Evolutionary conservation across 2,797 vertebrate species (phyloP).

Genomic region (Amazonetta brasiliensis): DNA sequence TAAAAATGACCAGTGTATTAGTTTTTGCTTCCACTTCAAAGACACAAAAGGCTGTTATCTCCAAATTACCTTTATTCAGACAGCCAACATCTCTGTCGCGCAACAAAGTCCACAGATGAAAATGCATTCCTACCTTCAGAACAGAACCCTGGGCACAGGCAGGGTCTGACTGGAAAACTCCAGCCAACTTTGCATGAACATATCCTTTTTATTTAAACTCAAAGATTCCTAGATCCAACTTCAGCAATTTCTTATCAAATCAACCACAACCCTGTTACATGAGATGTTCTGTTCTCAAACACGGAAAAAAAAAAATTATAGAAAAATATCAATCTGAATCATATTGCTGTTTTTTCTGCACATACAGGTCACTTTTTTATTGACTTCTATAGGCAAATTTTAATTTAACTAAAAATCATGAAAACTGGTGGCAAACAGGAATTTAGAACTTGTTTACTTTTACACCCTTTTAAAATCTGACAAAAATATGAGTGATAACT

Average conservation of each 20-base stretch:
- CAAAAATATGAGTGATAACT: background rate
- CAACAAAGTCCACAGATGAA: background rate
- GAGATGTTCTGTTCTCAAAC: background rate
- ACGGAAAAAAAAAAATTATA: background rate
- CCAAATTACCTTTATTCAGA: conserved; percentile 40
- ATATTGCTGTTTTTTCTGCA: background rate
- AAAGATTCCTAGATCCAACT: background rate
- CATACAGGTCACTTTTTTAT: background rate
- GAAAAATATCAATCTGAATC: background rate
- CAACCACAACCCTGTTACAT: background rate
- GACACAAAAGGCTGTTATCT: conserved; percentile 1
- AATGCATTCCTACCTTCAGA: background rate
- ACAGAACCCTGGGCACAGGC: background rate
- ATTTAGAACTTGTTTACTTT: conserved; percentile 25
- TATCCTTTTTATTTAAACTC: background rate
- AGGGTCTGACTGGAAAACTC: background rate
- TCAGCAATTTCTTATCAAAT: background rate
- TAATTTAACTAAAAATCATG: conserved; percentile 10
- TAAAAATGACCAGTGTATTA: background rate
- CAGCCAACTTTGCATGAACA: background rate
- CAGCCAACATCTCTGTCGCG: background rate
- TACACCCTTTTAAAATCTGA: background rate
- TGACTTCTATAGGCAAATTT: background rate
- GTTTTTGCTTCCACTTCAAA: conserved; percentile 34
- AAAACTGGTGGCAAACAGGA: background rate